Conservation (phyloP, 1,140 invertebrate genomes). For the Colletes latitarsis region DNA sequence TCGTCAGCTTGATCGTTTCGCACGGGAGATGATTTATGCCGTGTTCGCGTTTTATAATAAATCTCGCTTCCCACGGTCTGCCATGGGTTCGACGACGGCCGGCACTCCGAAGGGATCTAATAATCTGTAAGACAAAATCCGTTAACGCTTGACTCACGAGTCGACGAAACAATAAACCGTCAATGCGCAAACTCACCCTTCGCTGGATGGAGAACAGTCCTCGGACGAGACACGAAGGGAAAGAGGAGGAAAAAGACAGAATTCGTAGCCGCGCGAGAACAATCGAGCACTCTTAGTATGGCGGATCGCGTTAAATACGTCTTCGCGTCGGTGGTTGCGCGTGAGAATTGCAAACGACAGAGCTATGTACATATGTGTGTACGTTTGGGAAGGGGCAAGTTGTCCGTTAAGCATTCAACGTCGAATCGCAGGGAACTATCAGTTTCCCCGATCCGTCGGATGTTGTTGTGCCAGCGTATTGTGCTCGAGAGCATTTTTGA, state of each 20-base stretch:
- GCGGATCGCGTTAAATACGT: not conserved
- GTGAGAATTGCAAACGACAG: conserved; percentile 4
- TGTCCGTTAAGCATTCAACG: conserved; percentile 11
- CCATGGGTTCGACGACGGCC: conserved; percentile 32
- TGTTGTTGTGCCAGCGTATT: conserved; percentile 22
- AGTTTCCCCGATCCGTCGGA: conserved; percentile 6
- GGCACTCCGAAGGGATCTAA: conserved; percentile 69
- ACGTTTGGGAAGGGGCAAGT: not conserved
- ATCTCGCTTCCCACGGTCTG: conserved; percentile 48
- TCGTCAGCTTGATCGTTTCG: not conserved
- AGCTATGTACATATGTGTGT: no score
- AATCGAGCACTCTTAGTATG: conserved; percentile 55
- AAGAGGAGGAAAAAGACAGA: conserved; percentile 32
- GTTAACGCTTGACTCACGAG: conserved; percentile 76
- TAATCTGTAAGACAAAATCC: conserved; percentile 79
- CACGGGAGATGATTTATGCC: conserved; percentile 44
- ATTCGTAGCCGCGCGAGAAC: conserved; percentile 39
- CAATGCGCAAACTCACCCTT: conserved; percentile 56
- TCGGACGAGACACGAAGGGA: conserved; percentile 39
- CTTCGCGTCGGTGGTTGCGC: conserved; percentile 1
- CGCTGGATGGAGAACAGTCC: conserved; percentile 44
- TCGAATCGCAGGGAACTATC: not conserved
- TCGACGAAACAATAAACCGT: conserved; percentile 69
- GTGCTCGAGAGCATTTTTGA: conserved; percentile 43
- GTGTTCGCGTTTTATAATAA: conserved; percentile 58